Evolutionary conservation across 23 tunicate genomes (phyloP), one percentile per base, ranked within the genome.

Genomic region (Styela plicata): DNA sequence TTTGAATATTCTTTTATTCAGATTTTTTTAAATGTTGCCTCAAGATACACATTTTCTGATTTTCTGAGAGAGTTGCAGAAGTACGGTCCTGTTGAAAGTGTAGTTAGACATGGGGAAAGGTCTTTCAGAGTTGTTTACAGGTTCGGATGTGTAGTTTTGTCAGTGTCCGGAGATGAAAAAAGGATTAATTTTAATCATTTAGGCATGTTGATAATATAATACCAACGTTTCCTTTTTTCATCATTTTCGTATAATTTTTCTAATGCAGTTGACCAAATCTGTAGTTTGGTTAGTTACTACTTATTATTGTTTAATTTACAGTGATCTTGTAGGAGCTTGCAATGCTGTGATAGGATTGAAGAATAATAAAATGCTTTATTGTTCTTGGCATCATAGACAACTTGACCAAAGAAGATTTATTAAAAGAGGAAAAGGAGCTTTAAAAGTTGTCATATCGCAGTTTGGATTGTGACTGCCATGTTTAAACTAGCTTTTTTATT

Each of bases 371-470:
- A 82, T 23, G 31, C 36, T 82, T 0, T 28, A 25, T 21, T 69
- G 78, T 26, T 19, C 24, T 5, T 82, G 85, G 85, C 53, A 82
- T 69, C 85, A 82, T 26, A 62, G 79, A 27, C 52, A 70, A 24
- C 28, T 82, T 26, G 29, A 44, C 0, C 28, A 64, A 37, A 82
- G 64, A 33, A 82, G 34, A 36, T 82, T 82, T 37, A 20, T 36
- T 0, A 69, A 82, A 34, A 32, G 28, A 1, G 35, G 44, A 23
- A 69, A 82, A 19, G 79, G 71, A 17, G 82, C 85, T 64, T 64
- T 82, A 64, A 64, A 82, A n/a, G 85, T 82, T 17, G 61, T 82
- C 44, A 82, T 52, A 16, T 76, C 71, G 0, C 71, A 67, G 31
- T 67, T 67, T 67, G 17, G 17, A 25, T 66, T 67, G n/a, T 22